These are phyloP conservation scores for Cryptosula pallasiana DNA, from an alignment of 2,888 invertebrate genomes.

Conservation along the genomic window DNA sequence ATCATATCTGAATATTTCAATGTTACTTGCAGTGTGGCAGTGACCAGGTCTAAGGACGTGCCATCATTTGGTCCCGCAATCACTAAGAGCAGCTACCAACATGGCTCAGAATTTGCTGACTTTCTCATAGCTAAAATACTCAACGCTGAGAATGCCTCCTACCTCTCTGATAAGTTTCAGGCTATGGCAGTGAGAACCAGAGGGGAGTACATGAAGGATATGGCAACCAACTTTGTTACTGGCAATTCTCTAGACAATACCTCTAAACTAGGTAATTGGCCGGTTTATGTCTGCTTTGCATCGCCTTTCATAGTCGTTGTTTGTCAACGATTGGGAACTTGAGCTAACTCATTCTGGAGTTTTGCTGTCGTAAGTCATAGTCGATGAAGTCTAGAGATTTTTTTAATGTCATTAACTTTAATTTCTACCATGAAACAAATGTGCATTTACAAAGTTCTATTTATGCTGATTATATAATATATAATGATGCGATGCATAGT, in stretches of 20 bases:
- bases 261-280: conserved; percentile 45
- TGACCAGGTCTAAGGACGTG: conserved; percentile 81
- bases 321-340: too few relatives aligned
- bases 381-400: too few relatives aligned
- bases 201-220: conserved; percentile 90
- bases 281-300: too few relatives aligned
- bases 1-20: too few relatives aligned
- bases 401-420: too few relatives aligned
- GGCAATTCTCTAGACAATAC: conserved; percentile 66
- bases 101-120: conserved; percentile 88
- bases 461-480: too few relatives aligned
- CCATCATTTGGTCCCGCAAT: conserved; percentile 94
- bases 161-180: conserved; percentile 90
- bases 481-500: too few relatives aligned
- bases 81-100: conserved; percentile 76
- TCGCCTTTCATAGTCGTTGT: too few relatives aligned
- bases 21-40: conserved; percentile 52
- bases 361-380: conserved; percentile 25
- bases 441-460: too few relatives aligned
- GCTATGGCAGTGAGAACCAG: conserved; percentile 93
- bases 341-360: neutral
- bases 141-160: conserved; percentile 93
- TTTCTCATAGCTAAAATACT: conserved; percentile 81
- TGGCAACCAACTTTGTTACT: conserved; percentile 77
- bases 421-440: too few relatives aligned